A percentile compares a stretch with the other conserved stretches of the same genome.
phyloP scores from a whole-genome alignment of 1,140 invertebrate genomes.

The Philopotamus ludificatus region DNA sequence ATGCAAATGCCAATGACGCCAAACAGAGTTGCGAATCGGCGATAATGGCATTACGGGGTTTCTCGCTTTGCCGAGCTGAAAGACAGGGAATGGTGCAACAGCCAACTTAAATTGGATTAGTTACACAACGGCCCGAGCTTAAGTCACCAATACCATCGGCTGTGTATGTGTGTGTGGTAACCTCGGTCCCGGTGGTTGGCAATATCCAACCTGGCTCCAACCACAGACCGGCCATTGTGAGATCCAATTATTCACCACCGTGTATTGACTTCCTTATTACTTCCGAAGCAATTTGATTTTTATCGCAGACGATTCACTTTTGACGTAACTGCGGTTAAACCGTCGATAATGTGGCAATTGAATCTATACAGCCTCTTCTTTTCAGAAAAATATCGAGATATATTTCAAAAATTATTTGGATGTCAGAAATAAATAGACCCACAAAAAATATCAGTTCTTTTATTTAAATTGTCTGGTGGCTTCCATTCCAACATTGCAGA shows the following conservation, averaged over 20 bases:
- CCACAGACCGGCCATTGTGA: background rate
- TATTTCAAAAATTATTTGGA: too few relatives aligned
- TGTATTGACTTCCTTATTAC: slow-evolving; percentile 13
- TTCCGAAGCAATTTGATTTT: too few relatives aligned
- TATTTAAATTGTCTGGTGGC: too few relatives aligned
- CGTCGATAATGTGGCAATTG: too few relatives aligned
- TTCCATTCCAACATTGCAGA: too few relatives aligned
- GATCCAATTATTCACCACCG: slow-evolving; percentile 11
- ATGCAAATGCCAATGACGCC: too few relatives aligned
- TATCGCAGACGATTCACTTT: too few relatives aligned
- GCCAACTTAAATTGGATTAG: slow-evolving; percentile 31
- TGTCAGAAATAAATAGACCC: too few relatives aligned
- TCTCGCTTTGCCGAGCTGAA: slow-evolving; percentile 13
- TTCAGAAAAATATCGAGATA: too few relatives aligned
- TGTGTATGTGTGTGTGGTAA: background rate
- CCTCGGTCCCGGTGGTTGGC: background rate
- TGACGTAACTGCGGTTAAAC: too few relatives aligned
- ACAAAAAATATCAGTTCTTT: too few relatives aligned
- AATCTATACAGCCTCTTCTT: too few relatives aligned
- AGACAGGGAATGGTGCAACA: slow-evolving; percentile 15
- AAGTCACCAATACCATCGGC: slow-evolving; percentile 6
- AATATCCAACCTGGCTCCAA: background rate
- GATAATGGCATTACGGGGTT: slow-evolving; percentile 24
- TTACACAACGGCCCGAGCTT: slow-evolving; percentile 19
- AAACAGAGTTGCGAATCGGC: slow-evolving; percentile 1